Base-by-base conservation (phyloP, 2,113 vertebrate species). In the Rhea pennata region DNA sequence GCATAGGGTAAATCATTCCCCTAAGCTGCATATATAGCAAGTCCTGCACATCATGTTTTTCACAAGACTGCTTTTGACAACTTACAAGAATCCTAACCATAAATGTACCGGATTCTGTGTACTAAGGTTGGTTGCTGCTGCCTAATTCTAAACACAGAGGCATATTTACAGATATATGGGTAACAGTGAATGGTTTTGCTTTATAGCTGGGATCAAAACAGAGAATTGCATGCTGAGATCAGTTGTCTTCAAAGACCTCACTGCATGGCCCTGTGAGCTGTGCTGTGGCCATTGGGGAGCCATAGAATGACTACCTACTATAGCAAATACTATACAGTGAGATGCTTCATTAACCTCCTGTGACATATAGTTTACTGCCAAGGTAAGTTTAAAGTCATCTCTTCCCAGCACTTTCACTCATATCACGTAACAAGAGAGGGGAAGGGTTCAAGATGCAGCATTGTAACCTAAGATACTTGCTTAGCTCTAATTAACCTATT, bases 361-460 rank as follows among this genome's bases (percentile, higher is more conserved):
- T 70, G 81, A 84, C 75, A 82, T 29, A 51, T 21, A 83, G 70
- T 77, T 93, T 80, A 87, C 69, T 92, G 89, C 82, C 61, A 92
- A 95, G 92, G 87, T 90, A 88, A 95, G 71, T 85, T 79, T 95
- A 65, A 96, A 93, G 84, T 92, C 61, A 85, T 74, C n/a, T 91
- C 67, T 85, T 93, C 74, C 59, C 39, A 17, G 64, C 40, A 15
- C 59, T 87, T 95, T 89, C 53, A 58, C 59, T 42, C 73, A 15
- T 39, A 87, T 77, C 74, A 46, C 39, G 5, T 31, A 93, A 89
- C 62, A 88, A 81, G 77, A 80, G 33, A 90, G 15, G 26, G 21
- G 33, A 91, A 58, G 27, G 56, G 62, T 89, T 64, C 0, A 8
- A 79, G 81, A 71, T 83, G 81, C 74, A 27, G 29, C 39, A 27